Evolutionary conservation across 1,140 invertebrate genomes (phyloP), one percentile per base, ranked within the genome.

Genomic region (Holotrichia oblita): DNA sequence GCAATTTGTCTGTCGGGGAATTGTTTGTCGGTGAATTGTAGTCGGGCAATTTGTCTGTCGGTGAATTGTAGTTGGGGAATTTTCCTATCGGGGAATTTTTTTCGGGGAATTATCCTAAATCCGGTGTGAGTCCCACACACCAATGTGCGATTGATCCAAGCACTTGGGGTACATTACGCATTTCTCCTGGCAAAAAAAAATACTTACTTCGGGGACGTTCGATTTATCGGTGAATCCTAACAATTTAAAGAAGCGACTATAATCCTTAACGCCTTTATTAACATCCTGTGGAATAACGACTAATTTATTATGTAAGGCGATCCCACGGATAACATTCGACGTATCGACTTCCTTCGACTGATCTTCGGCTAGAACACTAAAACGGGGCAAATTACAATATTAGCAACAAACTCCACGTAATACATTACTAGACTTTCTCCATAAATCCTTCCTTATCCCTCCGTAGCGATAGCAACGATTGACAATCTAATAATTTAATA

Each of bases 171-270:
- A n/a, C n/a, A n/a, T n/a, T n/a, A n/a, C n/a, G n/a, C n/a, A n/a
- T n/a, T n/a, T n/a, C n/a, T n/a, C n/a, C n/a, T n/a, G n/a, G n/a
- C n/a, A n/a, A n/a, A n/a, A n/a, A n/a, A n/a, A n/a, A n/a, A n/a
- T 55, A 27, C 12, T 69, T 27, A 69, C 61, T 8, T 69, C 61
- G 8, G 75, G 42, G 1, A 76, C 24, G 27, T 76, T 76, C 1
- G 24, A 42, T 10, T 24, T 34, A 14, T 76, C 75, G 22, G 75
- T 76, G 10, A 76, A 76, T 24, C 75, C 75, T 0, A 76, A 24
- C 24, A 76, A 42, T 34, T 76, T 76, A 55, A 76, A 76, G 48
- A 76, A 76, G 12, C 75, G 40, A 20, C 48, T 42, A 20, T 76
- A 76, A 12, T 48, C 17, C 22, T 76, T 44, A 0, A 76, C n/a